These are phyloP conservation scores for Zelleria hepariella DNA, from an alignment of 2,888 invertebrate species.

Conservation along the genomic window DNA sequence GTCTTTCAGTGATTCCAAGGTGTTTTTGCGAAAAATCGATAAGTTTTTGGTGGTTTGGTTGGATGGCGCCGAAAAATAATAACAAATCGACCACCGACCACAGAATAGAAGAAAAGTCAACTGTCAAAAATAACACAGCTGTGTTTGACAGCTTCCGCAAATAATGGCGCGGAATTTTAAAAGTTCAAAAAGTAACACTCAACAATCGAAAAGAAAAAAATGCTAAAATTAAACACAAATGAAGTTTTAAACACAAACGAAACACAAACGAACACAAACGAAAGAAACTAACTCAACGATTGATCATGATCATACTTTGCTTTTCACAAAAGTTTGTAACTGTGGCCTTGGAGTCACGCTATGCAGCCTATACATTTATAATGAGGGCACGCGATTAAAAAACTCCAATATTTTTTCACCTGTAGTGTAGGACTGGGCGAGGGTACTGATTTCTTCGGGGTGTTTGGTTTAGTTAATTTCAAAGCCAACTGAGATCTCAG, in stretches of 20 bases:
- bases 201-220: too few species aligned
- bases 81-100: not conserved
- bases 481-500: slow-evolving; percentile 79
- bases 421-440: slow-evolving; percentile 63
- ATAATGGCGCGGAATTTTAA: too few species aligned
- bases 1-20: not conserved
- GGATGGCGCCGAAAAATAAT: not conserved
- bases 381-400: not conserved
- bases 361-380: not conserved
- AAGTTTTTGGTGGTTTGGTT: not conserved
- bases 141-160: not conserved
- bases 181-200: too few species aligned
- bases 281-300: not conserved
- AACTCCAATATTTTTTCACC: slow-evolving; percentile 26
- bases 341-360: not conserved
- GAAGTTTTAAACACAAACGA: too few species aligned
- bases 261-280: too few species aligned
- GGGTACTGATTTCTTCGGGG: slow-evolving; percentile 60
- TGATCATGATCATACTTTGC: not conserved
- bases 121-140: not conserved
- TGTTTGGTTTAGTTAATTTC: slow-evolving; percentile 73
- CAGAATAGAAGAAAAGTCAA: not conserved
- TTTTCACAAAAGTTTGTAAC: not conserved
- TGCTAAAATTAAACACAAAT: too few species aligned
- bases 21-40: not conserved